Conservation (phyloP, 2,888 invertebrate genomes). For the Kryphioiulus occultus region DNA sequence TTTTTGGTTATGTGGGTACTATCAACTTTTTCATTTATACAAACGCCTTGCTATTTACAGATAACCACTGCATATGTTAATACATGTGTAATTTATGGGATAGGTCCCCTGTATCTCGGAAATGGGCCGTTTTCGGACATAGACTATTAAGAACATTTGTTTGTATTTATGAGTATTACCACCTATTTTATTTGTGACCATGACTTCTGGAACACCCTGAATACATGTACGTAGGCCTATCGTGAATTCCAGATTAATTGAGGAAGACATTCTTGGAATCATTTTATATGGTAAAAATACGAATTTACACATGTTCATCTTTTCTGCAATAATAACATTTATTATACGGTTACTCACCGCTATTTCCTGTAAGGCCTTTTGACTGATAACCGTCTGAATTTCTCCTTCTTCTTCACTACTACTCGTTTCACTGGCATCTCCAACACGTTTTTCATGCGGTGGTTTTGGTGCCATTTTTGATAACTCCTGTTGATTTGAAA, state of each 20-base stretch:
- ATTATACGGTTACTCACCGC: neutral
- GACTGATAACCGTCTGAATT: constrained; percentile 10
- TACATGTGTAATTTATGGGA: too few species aligned
- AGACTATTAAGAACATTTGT: too few species aligned
- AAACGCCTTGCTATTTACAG: too few species aligned
- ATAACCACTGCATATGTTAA: too few species aligned
- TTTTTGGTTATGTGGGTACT: too few species aligned
- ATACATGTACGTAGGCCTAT: neutral
- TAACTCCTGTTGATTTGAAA: neutral
- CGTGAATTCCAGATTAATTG: neutral
- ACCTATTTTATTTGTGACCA: too few species aligned
- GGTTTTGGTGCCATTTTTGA: neutral
- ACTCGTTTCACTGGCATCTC: neutral
- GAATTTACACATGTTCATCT: neutral
- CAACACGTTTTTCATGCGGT: neutral
- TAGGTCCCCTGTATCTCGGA: too few species aligned
- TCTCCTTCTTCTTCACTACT: constrained; percentile 24
- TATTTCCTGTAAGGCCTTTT: constrained; percentile 21
- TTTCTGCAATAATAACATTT: neutral
- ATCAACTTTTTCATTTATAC: too few species aligned
- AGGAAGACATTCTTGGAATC: neutral
- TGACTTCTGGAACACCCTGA: too few species aligned
- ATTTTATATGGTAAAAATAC: neutral
- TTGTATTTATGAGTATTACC: too few species aligned
- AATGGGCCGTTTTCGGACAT: too few species aligned